Evolutionary conservation across 1,140 invertebrate genomes (phyloP).

Genomic region (Hetaerina americana): DNA sequence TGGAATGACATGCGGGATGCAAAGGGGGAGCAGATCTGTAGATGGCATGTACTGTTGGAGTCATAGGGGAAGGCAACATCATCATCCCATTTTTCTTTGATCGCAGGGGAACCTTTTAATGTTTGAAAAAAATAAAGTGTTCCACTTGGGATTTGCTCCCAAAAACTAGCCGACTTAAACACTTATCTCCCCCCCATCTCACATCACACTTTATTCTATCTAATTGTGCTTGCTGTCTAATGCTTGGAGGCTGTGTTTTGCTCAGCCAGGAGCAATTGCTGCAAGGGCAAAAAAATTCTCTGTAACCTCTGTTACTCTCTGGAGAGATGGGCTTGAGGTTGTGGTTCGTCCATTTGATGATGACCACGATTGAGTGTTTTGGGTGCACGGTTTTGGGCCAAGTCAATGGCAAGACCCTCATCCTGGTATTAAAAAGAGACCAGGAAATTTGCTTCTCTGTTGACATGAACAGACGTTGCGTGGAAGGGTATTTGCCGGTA

Average conservation of each 20-base stretch:
- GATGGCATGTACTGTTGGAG: conserved; percentile 59
- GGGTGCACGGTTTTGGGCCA: not conserved
- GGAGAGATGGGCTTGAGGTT: not conserved
- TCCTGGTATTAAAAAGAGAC: not conserved
- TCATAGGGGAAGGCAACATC: conserved; percentile 15
- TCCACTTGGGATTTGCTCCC: not conserved
- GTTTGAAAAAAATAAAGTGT: too few relatives aligned
- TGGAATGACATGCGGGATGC: conserved; percentile 81
- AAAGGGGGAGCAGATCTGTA: conserved; percentile 52
- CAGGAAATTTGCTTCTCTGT: not conserved
- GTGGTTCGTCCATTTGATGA: too few relatives aligned
- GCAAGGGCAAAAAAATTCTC: not conserved
- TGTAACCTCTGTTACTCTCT: not conserved
- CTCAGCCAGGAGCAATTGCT: not conserved
- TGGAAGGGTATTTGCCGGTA: too few relatives aligned
- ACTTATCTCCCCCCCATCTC: not conserved
- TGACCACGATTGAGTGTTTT: not conserved
- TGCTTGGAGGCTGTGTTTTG: not conserved
- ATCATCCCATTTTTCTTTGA: too few relatives aligned
- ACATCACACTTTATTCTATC: not conserved
- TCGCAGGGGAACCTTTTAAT: too few relatives aligned
- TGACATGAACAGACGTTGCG: too few relatives aligned
- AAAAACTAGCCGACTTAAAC: not conserved
- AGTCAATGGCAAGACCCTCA: not conserved
- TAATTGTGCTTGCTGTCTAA: not conserved